Evolutionary conservation across 2,113 vertebrate species (phyloP), one percentile per base, ranked within the genome.

Genomic region (Rafetus swinhoei): DNA sequence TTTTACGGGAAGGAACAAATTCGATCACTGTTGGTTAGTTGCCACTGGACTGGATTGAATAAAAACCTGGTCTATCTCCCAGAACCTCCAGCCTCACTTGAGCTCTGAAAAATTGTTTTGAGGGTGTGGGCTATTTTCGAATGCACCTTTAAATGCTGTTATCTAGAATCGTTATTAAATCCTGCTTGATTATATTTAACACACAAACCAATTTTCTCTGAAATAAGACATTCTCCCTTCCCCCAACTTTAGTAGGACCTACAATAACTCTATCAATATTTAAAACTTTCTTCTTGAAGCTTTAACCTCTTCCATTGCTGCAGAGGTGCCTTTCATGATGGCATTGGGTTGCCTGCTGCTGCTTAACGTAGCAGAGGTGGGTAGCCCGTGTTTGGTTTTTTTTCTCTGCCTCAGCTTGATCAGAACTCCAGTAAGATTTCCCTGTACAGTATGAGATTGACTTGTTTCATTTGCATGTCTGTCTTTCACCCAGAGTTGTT

Each of bases 251-350:
- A 96, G 97, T 95, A 98, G 97, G 97, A 92, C 97, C 95, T 56
- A 54, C 92, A 94, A 85, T 86, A 95, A 97, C 93, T 95, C 85
- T 96, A 94, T 94, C 96, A 90, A 93, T 96, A 96, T 97, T 97
- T 95, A 95, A 96, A 87, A 95, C 94, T 93, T 89, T 92, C 90
- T 96, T 95, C 94, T 97, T 96, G 96, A 97, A 97, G 97, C 95
- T 96, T 97, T 97, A 97, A 97, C 56, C 93, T 95, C 92, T 95
- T 95, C 92, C 84, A 74, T 88, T 89, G 94, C 97, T 96, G 90
- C 93, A 94, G 94, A 94, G 92, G 95, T 96, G 96, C 96, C 96
- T 97, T 97, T 57, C 91, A 93, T 92, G 93, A 84, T 84, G 13
- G 3, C 3, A 69, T 89, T 82, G 35, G 11, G 55, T 1, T 72